Evolutionary conservation across 1,140 invertebrate genomes (phyloP), one percentile per base, ranked within the genome.

Genomic region (Bombus superbus): DNA sequence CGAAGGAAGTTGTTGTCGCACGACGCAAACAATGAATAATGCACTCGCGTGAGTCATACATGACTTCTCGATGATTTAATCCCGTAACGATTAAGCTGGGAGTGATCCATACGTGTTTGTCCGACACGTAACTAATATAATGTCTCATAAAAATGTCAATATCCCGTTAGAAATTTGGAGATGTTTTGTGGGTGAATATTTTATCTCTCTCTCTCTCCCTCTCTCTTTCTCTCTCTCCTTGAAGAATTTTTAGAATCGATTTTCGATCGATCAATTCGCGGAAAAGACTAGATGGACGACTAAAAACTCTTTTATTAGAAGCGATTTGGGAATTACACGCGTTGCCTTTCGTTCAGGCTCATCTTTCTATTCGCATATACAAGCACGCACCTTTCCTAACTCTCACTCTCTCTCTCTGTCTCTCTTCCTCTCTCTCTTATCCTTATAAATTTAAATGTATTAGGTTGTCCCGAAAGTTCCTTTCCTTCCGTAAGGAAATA

Each of bases 61-160:
- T 72, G 53, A 84, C 71, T 72, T 84, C 64, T 32, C 75, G 75
- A 79, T 79, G 75, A 84, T 84, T 84, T 79, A 84, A 79, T 84
- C 75, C 47, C 18, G 66, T 47, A 40, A 42, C 53, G 66, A 10
- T 47, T 38, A 72, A 40, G 2, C n/a, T 28, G 44, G 66, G 75
- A 66, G 66, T 79, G 64, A 64, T 44, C 59, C 64, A 53, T 22
- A 47, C 44, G 47, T 71, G 82, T 71, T 40, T 11, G n/a, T 77
- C 57, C 32, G 13, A 4, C 42, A 5, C 22, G 1, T 22, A 28
- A 8, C 13, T 1, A 22, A 69, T 28, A 11, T 0, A 35, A 35
- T 38, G 1, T 25, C 68, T 28, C 10, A 5, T 40, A 22, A 71
- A 35, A 25, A 68, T 68, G 38, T 38, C 1, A 38, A 38, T 38